Base-by-base conservation (phyloP, 2,113 vertebrate species). In the Pteropus alecto region DNA sequence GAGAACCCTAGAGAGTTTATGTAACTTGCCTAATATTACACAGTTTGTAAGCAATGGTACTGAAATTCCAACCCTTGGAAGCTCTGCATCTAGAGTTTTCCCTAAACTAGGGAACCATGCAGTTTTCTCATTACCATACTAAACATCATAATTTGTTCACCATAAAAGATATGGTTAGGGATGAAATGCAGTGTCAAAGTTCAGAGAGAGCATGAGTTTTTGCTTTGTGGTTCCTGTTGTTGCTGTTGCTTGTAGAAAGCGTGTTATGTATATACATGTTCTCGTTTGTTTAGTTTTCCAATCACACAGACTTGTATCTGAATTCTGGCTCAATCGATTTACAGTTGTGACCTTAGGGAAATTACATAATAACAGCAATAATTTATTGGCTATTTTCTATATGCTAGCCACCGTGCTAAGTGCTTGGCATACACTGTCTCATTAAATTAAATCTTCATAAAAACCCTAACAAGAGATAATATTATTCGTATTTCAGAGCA, bases 381-480 rank as follows among this genome's bases (percentile, higher is more conserved):
- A n/a, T 28, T 12, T 46, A 79, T 3, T 78, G 35, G 33, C 74
- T 92, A 16, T 77, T 86, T 95, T 94, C 93, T 90, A 56, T 63
- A 76, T 35, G 65, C 33, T 56, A 76, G 94, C 21, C 87, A 60
- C 21, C 28, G 30, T 14, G 35, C 43, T 89, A 89, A 97, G 48
- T 43, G 73, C 30, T 71, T 94, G 77, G 78, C 61, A 93, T 60
- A 79, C 6, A 8, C 35, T n/a, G n/a, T 68, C 85, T 94, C 82
- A 46, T 96, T 85, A 93, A 85, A 76, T 95, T 85, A 96, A 94
- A 96, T 74, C 76, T 87, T 96, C 84, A 76, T 67, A 90, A 79
- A 88, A 89, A 68, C 4, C 13, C 41, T 70, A 61, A 85, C 87
- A 87, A 79, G 74, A 94, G 74, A 83, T 30, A 56, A 67, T 51